phyloP scores from a whole-genome alignment of 2,888 invertebrate genomes.

The Tachina grossa region DNA sequence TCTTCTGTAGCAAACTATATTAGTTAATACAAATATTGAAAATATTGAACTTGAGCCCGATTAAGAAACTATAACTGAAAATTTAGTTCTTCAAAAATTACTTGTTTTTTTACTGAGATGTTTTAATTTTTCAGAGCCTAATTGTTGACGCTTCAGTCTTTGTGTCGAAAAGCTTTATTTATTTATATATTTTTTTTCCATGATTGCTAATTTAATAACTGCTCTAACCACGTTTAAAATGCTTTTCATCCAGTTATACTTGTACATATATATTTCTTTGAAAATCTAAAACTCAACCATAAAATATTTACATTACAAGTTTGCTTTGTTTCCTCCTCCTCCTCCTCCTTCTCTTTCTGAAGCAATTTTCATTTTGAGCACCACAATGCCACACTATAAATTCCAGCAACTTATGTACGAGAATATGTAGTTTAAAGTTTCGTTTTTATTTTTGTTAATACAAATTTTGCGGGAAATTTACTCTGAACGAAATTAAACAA shows the following conservation, averaged over 20 bases:
- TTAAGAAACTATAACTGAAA: too few species aligned
- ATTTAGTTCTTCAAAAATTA: too few species aligned
- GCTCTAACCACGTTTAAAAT: constrained; percentile 20
- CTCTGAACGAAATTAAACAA: constrained; percentile 16
- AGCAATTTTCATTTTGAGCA: constrained; percentile 20
- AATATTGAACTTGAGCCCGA: too few species aligned
- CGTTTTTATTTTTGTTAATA: neutral
- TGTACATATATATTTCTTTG: neutral
- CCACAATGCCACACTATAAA: constrained; percentile 43
- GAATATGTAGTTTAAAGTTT: constrained; percentile 3
- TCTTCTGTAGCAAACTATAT: too few species aligned
- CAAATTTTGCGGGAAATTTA: constrained; percentile 7
- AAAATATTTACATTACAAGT: constrained; percentile 37
- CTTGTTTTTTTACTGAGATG: too few species aligned
- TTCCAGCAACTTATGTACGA: constrained; percentile 44
- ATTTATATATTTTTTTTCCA: too few species aligned
- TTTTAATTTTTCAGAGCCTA: too few species aligned
- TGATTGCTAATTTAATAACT: constrained; percentile 1
- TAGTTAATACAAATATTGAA: too few species aligned
- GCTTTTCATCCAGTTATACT: neutral
- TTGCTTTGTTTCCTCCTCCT: neutral
- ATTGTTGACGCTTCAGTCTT: too few species aligned
- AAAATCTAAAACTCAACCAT: constrained; percentile 22
- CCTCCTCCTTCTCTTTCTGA: neutral
- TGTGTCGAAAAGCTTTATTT: too few species aligned